phyloP scores from a whole-genome alignment of 2,113 vertebrate genomes.

The Platycercus adscitus region DNA sequence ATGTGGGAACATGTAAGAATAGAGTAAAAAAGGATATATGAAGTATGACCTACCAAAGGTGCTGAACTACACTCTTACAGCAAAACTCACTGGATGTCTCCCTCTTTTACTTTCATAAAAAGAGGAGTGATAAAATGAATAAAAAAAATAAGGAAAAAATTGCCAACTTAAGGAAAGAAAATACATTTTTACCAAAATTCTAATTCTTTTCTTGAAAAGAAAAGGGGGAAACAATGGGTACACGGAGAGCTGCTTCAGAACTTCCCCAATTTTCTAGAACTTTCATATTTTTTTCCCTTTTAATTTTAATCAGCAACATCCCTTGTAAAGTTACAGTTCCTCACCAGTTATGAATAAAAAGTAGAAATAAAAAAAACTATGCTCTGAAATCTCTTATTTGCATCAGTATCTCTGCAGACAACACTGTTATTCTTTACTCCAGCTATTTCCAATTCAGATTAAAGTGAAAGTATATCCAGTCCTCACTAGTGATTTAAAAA shows the following conservation, averaged over 20 bases:
- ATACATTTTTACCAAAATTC: neutral
- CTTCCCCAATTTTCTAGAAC: neutral
- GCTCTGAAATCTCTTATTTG: conserved; percentile 32
- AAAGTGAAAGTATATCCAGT: conserved; percentile 36
- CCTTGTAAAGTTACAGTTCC: conserved; percentile 29
- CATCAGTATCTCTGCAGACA: conserved; percentile 32
- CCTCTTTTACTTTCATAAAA: neutral
- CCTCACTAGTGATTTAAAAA: conserved; percentile 58
- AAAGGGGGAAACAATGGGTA: neutral
- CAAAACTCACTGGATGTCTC: neutral
- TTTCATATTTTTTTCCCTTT: neutral
- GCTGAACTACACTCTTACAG: neutral
- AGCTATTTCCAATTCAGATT: conserved; percentile 62
- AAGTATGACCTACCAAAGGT: neutral
- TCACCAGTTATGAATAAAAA: conserved; percentile 45
- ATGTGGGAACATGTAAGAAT: neutral
- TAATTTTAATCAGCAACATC: conserved; percentile 6
- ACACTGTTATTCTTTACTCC: conserved; percentile 42
- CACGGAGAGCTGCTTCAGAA: neutral
- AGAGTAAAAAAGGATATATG: neutral
- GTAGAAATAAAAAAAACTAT: neutral
- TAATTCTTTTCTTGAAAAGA: neutral
- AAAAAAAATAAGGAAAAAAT: accelerated
- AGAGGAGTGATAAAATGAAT: neutral
- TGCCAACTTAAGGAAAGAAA: neutral